Conservation (phyloP, 1,140 invertebrate genomes). For the Cotesia glomerata region DNA sequence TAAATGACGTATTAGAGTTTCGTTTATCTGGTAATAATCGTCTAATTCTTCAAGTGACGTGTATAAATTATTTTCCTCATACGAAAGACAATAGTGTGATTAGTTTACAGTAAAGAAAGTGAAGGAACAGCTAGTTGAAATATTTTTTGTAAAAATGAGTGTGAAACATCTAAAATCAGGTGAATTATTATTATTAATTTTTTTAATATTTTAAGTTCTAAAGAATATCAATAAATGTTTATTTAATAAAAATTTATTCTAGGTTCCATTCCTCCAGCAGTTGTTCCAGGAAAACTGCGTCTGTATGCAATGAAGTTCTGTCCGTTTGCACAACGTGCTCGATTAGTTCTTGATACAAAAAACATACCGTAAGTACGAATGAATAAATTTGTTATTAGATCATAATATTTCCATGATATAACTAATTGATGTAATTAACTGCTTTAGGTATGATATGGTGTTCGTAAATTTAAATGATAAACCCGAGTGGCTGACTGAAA, state of each 20-base stretch:
- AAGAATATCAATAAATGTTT: not conserved
- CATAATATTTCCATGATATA: not conserved
- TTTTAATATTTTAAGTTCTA: not conserved
- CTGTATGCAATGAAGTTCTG: constrained; percentile 91
- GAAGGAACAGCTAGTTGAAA: too few species aligned
- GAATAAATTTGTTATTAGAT: not conserved
- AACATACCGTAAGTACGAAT: constrained; percentile 73
- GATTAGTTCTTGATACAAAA: constrained; percentile 85
- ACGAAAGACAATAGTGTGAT: too few species aligned
- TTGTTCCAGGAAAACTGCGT: constrained; percentile 72
- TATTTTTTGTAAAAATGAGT: not conserved
- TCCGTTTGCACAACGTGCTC: constrained; percentile 85
- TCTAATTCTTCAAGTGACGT: too few species aligned
- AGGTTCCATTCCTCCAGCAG: constrained; percentile 71
- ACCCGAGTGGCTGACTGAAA: constrained; percentile 81
- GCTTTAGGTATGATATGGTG: constrained; percentile 77
- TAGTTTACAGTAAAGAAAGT: too few species aligned
- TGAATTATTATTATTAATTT: not conserved
- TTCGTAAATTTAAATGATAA: constrained; percentile 84
- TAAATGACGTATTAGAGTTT: too few species aligned
- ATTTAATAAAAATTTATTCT: constrained; percentile 22
- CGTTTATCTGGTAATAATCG: too few species aligned
- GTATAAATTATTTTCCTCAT: too few species aligned
- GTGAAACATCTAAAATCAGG: not conserved
- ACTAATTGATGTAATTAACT: not conserved